Evolutionary conservation across 2,797 vertebrate genomes (phyloP), one percentile per base, ranked within the genome.

Genomic region (Sparidentex hasta): DNA sequence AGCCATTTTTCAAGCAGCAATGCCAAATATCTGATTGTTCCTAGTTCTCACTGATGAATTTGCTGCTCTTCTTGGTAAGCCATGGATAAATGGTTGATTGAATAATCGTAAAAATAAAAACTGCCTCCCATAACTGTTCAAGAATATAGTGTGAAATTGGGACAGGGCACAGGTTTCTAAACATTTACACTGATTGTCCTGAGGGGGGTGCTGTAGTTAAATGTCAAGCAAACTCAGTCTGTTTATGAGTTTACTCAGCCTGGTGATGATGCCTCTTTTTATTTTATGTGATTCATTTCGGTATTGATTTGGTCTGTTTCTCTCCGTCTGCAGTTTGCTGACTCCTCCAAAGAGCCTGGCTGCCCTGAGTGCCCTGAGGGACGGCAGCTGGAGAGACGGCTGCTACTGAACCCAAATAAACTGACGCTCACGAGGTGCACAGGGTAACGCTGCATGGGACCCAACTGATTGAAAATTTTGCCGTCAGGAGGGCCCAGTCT

Each of bases 361-460:
- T 4, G 96, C 98, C 21, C 95, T 99, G 89, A 98, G 96, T 78
- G 94, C 97, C 52, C 96, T 99, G 93, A 95, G 97, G 57, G 98
- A 99, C 43, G 96, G 97, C 75, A 99, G 96, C 82, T 99, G 98
- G 98, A 98, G 96, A 90, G 98, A 99, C 0, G 98, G 98, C 85
- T 99, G 98, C 95, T 99, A 99, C 91, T 99, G 50, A 94, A 75
- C 83, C 84, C 77, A 74, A 76, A 83, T 29, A 46, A 83, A 74
- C 57, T 46, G 74, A 50, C 33, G 62, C 55, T 52, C 50, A 85
- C 75, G 74, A 69, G 77, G 85, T 78, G 86, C 57, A 93, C 89
- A 91, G 90, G 84, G 88, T 85, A 83, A 71, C 25, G 38, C 80
- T 86, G 83, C 68, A 71, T 11, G 71, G 75, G 77, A 44, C 65